phyloP scores from a whole-genome alignment of 2,888 invertebrate genomes.

The Eubasilissa splendida region DNA sequence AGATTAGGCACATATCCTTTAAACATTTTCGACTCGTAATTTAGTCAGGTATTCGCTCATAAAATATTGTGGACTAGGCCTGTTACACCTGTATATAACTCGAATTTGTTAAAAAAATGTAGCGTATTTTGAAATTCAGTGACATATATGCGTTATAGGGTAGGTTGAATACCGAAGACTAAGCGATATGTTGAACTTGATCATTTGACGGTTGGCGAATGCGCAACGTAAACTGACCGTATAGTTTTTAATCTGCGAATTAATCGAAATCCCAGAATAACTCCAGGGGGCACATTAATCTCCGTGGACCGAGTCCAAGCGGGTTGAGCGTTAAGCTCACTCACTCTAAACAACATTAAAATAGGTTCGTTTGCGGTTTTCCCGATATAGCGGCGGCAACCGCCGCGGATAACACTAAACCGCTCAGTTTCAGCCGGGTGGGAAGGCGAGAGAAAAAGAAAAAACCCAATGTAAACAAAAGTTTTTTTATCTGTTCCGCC shows the following conservation, averaged over 20 bases:
- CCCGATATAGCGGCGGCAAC: conserved; percentile 17
- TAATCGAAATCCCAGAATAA: conserved; percentile 11
- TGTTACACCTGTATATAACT: no score
- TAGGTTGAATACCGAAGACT: not conserved
- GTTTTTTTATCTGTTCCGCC: not conserved
- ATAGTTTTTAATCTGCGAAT: not conserved
- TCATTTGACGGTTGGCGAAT: not conserved
- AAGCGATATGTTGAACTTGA: not conserved
- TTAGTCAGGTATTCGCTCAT: no score
- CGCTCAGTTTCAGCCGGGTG: not conserved
- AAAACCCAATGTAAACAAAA: not conserved
- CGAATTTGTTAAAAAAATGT: no score
- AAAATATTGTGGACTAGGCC: no score
- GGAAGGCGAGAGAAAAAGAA: conserved; percentile 4
- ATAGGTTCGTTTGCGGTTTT: conserved; percentile 18
- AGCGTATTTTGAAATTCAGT: no score
- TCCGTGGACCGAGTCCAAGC: conserved; percentile 18
- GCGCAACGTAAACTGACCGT: no score
- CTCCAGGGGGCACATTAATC: not conserved
- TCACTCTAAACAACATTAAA: conserved; percentile 25
- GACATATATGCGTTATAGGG: no score
- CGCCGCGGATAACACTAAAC: conserved; percentile 22
- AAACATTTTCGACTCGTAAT: no score
- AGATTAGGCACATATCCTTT: no score
- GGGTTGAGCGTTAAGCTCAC: not conserved